phyloP scores from a whole-genome alignment of 35 echinoderm and acorn worm genomes.

The Apostichopus japonicus region DNA sequence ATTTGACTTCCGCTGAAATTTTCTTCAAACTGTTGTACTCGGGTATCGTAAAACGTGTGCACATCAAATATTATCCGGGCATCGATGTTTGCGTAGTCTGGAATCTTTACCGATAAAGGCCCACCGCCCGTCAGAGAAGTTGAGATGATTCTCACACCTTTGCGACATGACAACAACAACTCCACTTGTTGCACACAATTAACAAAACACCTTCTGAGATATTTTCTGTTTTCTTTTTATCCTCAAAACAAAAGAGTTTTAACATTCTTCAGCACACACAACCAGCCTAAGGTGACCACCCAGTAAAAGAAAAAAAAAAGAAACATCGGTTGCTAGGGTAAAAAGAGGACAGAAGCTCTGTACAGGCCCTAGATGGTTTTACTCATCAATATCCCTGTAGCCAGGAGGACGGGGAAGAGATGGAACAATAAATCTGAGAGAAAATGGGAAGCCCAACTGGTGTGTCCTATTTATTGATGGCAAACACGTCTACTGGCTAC shows the following conservation, averaged over 20 bases:
- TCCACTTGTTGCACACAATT: background rate
- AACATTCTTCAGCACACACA: background rate
- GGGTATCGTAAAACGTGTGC: background rate
- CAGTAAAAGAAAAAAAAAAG: background rate
- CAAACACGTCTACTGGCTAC: conserved; percentile 18
- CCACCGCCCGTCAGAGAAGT: too few relatives aligned
- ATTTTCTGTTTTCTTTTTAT: background rate
- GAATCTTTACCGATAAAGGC: background rate
- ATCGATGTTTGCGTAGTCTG: background rate
- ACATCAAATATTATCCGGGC: background rate
- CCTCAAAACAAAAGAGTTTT: too few relatives aligned
- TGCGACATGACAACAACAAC: too few relatives aligned
- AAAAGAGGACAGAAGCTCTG: background rate
- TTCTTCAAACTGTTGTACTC: background rate
- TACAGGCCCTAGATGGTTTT: background rate
- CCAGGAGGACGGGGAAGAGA: background rate
- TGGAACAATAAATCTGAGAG: background rate
- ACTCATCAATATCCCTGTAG: background rate
- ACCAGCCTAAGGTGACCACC: background rate
- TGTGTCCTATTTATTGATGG: conserved; percentile 17
- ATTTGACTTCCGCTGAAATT: too few relatives aligned
- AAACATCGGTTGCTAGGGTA: background rate
- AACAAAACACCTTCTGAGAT: background rate
- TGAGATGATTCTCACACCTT: too few relatives aligned
- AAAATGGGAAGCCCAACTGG: conserved; percentile 13